These are phyloP conservation scores for Piprites chloris DNA, from an alignment of 2,113 vertebrate species.

Conservation along the genomic window DNA sequence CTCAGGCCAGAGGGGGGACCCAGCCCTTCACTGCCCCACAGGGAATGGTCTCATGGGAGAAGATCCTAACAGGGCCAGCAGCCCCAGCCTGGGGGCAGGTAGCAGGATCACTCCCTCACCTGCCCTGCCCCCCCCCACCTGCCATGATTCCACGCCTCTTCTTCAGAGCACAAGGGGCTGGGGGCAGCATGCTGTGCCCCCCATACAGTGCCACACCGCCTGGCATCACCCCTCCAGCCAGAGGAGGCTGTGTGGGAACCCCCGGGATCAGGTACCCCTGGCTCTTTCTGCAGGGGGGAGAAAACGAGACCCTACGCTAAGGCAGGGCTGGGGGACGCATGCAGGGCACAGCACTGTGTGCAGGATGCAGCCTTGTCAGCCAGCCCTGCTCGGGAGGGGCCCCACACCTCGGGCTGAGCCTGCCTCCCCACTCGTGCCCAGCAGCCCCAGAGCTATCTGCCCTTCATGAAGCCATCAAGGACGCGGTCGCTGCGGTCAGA, in stretches of 20 bases:
- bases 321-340: background rate
- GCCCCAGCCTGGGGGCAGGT: background rate
- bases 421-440: fast-evolving
- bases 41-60: background rate
- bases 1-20: background rate
- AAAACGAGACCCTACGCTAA: background rate
- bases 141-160: background rate
- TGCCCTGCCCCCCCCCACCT: background rate
- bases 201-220: background rate
- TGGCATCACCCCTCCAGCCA: background rate
- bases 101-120: background rate
- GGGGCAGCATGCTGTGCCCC: slow-evolving; percentile 45
- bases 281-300: background rate
- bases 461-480: slow-evolving; percentile 93
- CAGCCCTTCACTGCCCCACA: background rate
- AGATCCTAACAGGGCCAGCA: background rate
- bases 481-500: slow-evolving; percentile 93
- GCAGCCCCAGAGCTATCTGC: slow-evolving; percentile 73
- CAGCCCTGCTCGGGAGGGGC: background rate
- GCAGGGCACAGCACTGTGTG: background rate
- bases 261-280: background rate
- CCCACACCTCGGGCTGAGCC: background rate
- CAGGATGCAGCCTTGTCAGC: background rate
- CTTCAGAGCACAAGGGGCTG: background rate
- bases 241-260: background rate